phyloP scores from a whole-genome alignment of 2,113 vertebrate genomes.

The Pachypanchax playfairii region DNA sequence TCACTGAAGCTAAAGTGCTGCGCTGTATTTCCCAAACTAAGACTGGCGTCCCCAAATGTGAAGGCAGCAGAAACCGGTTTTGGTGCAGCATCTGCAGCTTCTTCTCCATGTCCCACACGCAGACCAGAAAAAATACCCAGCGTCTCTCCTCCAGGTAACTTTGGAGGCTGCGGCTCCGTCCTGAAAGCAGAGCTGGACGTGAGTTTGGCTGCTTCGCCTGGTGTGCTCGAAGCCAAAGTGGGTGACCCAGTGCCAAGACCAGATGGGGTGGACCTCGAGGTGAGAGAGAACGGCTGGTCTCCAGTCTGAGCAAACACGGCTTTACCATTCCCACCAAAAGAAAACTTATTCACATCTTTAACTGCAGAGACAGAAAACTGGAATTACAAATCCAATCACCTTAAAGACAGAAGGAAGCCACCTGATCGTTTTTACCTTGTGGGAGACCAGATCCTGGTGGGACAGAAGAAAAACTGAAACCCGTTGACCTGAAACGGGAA shows the following conservation, averaged over 20 bases:
- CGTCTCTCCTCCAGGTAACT: conserved; percentile 85
- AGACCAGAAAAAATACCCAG: conserved; percentile 92
- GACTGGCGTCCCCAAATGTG: conserved; percentile 43
- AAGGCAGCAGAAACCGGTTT: conserved; percentile 61
- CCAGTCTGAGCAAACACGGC: conserved; percentile 67
- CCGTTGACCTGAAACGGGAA: conserved; percentile 53
- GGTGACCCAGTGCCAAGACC: conserved; percentile 54
- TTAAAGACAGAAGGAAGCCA: background rate
- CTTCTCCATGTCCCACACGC: conserved; percentile 87
- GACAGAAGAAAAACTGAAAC: conserved; percentile 72
- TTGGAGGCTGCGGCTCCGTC: conserved; percentile 73
- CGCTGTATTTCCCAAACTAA: conserved; percentile 34
- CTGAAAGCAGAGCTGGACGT: conserved; percentile 59
- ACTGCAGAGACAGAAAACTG: conserved; percentile 43
- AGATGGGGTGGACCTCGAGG: conserved; percentile 66
- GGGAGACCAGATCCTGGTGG: conserved; percentile 58
- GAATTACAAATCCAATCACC: background rate
- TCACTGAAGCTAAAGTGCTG: conserved; percentile 75
- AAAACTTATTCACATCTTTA: conserved; percentile 80
- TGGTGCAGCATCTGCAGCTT: conserved; percentile 72
- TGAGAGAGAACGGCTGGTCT: conserved; percentile 75
- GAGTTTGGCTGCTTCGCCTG: conserved; percentile 56
- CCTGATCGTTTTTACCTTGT: conserved; percentile 65
- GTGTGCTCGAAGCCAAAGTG: conserved; percentile 39
- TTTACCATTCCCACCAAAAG: conserved; percentile 76